These are phyloP conservation scores for Vespertilio murinus DNA, from an alignment of 2,797 vertebrate genomes.

Conservation along the genomic window DNA sequence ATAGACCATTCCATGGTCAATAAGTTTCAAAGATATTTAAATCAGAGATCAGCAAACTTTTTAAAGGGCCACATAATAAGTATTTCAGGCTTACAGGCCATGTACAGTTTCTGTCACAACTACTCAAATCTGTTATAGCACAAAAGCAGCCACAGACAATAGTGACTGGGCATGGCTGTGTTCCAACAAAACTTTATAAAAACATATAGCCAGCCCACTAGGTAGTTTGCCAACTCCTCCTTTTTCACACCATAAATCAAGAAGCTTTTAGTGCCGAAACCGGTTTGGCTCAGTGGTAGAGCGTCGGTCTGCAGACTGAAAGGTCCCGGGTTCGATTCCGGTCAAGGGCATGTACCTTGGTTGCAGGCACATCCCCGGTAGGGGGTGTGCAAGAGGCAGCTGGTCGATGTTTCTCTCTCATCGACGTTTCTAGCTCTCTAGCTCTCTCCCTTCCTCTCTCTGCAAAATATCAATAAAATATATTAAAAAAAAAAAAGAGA, in stretches of 20 bases:
- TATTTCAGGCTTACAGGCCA: constrained; percentile 11
- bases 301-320: too few species aligned
- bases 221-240: neutral
- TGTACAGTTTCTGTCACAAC: neutral
- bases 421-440: too few species aligned
- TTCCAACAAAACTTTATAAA: constrained; percentile 20
- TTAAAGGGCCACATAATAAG: neutral
- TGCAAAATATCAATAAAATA: too few species aligned
- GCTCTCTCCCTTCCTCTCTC: too few species aligned
- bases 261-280: too few species aligned
- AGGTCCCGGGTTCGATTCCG: too few species aligned
- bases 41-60: neutral
- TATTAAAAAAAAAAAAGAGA: too few species aligned
- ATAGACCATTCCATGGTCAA: neutral
- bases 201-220: neutral
- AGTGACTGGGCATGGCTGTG: neutral
- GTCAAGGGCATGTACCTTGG: too few species aligned
- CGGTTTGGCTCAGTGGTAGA: too few species aligned
- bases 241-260: constrained; percentile 14
- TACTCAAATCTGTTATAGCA: neutral
- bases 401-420: too few species aligned
- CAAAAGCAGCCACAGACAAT: neutral
- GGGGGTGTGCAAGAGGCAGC: too few species aligned
- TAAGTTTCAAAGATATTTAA: neutral
- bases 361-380: too few species aligned